Evolutionary conservation across 1,140 invertebrate genomes (phyloP), one percentile per base, ranked within the genome.

Genomic region (Pogonomyrmex barbatus): DNA sequence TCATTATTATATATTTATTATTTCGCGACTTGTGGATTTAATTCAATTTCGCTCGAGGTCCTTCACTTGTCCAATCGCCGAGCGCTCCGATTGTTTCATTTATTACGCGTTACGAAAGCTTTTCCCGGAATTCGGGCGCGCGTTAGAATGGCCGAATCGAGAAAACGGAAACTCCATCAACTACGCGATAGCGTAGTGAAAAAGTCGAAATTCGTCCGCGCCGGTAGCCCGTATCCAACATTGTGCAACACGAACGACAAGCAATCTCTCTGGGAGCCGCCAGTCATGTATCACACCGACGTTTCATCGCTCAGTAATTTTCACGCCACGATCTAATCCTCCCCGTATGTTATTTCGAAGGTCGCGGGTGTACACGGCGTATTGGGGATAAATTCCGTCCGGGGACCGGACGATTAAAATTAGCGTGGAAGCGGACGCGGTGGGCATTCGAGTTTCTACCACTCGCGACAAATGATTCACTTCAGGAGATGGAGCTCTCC

Each of bases 381-480:
- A 56, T 30, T 42, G 77, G 70, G 42, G 17, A 14, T 58, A 58
- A 14, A 33, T 30, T 63, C 62, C 87, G 1, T n/a, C n/a, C 17
- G 67, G 68, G 50, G 75, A 70, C 33, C 58, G 88, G 45, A 33
- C 56, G 75, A 90, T 90, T 90, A 90, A 90, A 90, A 90, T 90
- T 87, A 90, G 87, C 68, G 81, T 68, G 30, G 79, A 85, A 76
- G 73, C 24, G 39, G 58, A 58, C 56, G 36, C 62, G 67, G 75
- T 39, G 56, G 24, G 2, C 42, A 17, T 30, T 75, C 60, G 84
- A 89, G 85, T 89, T 90, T 84, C 85, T 24, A 78, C 65, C 17
- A 71, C 68, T 89, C 89, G 47, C 84, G 62, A 90, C 89, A 90
- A 90, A 90, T 90, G 86, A 90, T 90, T 85, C 88, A 90, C 88